These are phyloP conservation scores for Microplitis demolitor DNA, from an alignment of 1,140 invertebrate genomes.

Conservation along the genomic window DNA sequence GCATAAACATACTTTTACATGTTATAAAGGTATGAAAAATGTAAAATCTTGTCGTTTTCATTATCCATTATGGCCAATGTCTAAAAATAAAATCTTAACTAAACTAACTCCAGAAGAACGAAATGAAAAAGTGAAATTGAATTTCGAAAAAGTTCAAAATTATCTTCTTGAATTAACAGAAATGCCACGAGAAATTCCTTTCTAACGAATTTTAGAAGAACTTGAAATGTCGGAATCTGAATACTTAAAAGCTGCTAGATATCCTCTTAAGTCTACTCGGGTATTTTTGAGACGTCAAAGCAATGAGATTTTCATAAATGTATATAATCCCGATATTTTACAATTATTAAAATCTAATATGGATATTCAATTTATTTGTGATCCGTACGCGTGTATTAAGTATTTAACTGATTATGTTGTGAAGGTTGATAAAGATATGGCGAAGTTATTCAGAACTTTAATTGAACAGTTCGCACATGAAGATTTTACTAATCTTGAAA, in stretches of 20 bases:
- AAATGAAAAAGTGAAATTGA: too few species aligned
- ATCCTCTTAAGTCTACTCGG: neutral
- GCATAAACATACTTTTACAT: too few species aligned
- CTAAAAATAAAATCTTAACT: too few species aligned
- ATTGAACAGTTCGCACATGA: neutral
- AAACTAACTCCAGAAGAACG: too few species aligned
- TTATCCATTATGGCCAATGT: too few species aligned
- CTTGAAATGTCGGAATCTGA: too few species aligned
- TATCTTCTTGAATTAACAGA: too few species aligned
- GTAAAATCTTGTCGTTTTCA: too few species aligned
- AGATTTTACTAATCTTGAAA: conserved; percentile 2
- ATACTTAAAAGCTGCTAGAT: neutral
- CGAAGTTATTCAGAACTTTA: neutral
- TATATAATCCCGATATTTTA: neutral
- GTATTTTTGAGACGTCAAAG: neutral
- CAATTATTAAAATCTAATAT: neutral
- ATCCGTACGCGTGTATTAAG: neutral
- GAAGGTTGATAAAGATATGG: conserved; percentile 1
- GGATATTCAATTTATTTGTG: neutral
- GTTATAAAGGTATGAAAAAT: too few species aligned
- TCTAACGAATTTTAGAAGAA: too few species aligned
- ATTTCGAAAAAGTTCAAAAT: too few species aligned
- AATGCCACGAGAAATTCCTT: too few species aligned
- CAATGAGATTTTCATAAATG: neutral
- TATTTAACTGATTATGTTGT: conserved; percentile 8